Percentiles rank a stretch among this genome's conserved stretches.
phyloP scores from a whole-genome alignment of 2,888 invertebrate genomes.

The Zaprionus obscuricornis region DNA sequence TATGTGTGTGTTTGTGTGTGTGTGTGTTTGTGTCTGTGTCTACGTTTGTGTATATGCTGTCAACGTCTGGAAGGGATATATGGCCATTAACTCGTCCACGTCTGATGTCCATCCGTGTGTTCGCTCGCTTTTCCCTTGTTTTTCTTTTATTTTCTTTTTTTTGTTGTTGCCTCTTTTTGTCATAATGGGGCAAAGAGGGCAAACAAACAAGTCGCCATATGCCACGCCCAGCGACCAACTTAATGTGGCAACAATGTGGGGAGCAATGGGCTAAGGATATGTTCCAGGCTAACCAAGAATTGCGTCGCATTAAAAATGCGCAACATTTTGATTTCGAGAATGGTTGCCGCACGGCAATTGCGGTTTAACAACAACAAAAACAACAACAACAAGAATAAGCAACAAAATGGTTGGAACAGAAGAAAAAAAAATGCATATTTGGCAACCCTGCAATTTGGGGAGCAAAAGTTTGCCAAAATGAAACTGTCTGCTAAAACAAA shows the following conservation, averaged over 20 bases:
- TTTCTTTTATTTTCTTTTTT: not conserved
- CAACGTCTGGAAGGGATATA: constrained; percentile 12
- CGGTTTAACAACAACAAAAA: constrained; percentile 41
- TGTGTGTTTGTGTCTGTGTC: too few relatives aligned
- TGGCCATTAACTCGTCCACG: constrained; percentile 30
- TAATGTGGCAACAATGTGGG: constrained; percentile 8
- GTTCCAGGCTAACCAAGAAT: not conserved
- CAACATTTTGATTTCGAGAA: constrained; percentile 68
- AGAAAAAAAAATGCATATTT: too few relatives aligned
- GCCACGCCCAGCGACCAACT: constrained; percentile 27
- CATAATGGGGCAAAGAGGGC: constrained; percentile 31
- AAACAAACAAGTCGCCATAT: constrained; percentile 33
- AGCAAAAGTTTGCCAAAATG: too few relatives aligned
- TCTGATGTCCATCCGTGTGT: constrained; percentile 14
- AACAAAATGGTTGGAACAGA: too few relatives aligned
- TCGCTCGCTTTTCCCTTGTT: too few relatives aligned
- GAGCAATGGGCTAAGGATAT: constrained; percentile 18
- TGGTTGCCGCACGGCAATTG: constrained; percentile 51
- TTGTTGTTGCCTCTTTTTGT: not conserved
- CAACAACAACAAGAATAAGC: too few relatives aligned
- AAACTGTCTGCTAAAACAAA: too few relatives aligned
- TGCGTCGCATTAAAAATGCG: constrained; percentile 57
- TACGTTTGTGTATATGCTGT: too few relatives aligned
- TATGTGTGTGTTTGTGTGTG: too few relatives aligned
- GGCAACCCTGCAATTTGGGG: too few relatives aligned